phyloP scores from a whole-genome alignment of 2,888 invertebrate genomes.

The Leptinotarsa juncta region DNA sequence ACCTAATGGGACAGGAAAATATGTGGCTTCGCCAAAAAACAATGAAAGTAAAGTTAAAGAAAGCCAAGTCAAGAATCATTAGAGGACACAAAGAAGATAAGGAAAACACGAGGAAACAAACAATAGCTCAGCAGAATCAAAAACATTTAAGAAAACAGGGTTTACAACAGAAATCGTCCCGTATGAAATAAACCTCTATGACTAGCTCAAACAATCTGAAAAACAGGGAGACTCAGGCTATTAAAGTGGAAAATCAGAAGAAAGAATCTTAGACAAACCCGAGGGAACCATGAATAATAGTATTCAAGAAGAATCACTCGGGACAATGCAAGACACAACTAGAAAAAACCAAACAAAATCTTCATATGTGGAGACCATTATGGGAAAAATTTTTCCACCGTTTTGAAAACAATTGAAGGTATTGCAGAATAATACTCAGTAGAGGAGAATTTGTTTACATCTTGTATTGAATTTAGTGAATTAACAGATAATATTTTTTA shows the following conservation, averaged over 20 bases:
- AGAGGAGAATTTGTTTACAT: not conserved
- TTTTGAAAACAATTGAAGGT: constrained; percentile 16
- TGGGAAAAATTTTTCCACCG: not conserved
- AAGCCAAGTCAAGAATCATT: not conserved
- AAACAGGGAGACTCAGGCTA: constrained; percentile 4
- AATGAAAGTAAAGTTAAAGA: not conserved
- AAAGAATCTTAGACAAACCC: not conserved
- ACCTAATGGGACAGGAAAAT: constrained; percentile 1
- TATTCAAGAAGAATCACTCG: constrained; percentile 8
- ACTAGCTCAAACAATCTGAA: constrained; percentile 12
- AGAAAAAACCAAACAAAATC: constrained; percentile 17
- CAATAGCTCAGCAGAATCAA: constrained; percentile 6
- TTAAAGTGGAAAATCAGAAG: constrained; percentile 14
- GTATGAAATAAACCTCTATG: constrained; percentile 13
- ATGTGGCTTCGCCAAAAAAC: not conserved
- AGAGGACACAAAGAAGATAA: not conserved
- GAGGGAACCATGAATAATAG: not conserved
- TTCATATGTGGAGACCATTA: constrained; percentile 9
- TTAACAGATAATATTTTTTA: constrained; percentile 14
- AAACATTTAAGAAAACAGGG: constrained; percentile 16
- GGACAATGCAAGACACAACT: constrained; percentile 10
- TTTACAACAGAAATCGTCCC: constrained; percentile 18
- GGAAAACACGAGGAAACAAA: constrained; percentile 11
- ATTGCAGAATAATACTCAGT: constrained; percentile 12
- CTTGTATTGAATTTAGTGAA: constrained; percentile 18